Evolutionary conservation across 1,140 invertebrate species (phyloP).

Genomic region (Galleria mellonella): DNA sequence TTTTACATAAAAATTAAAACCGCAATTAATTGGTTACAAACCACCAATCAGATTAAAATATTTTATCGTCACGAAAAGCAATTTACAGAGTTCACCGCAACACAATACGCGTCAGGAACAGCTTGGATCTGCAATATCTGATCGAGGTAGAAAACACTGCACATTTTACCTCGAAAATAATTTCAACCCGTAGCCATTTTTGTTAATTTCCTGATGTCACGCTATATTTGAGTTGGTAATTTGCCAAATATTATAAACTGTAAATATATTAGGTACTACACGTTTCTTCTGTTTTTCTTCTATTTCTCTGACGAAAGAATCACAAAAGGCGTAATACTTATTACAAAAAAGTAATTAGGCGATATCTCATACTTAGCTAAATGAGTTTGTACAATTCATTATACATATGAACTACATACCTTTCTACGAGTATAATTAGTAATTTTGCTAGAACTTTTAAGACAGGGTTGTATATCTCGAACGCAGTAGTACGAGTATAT

Average conservation of each 20-base stretch:
- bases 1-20: conserved; percentile 31
- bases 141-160: conserved; percentile 25
- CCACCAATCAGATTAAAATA: conserved; percentile 59
- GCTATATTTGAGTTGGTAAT: no score
- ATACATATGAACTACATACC: no score
- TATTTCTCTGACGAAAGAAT: neutral
- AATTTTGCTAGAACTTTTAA: no score
- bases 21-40: conserved; percentile 53
- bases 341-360: neutral
- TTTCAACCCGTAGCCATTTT: conserved; percentile 13
- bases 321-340: neutral
- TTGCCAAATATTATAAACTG: neutral
- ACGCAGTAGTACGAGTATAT: no score
- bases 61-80: conserved; percentile 55
- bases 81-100: conserved; percentile 49
- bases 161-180: conserved; percentile 28
- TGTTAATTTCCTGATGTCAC: conserved; percentile 2
- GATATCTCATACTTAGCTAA: no score
- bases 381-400: no score
- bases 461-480: no score
- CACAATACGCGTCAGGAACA: conserved; percentile 47
- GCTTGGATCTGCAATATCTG: conserved; percentile 43
- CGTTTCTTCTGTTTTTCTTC: neutral
- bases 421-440: no score
- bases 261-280: neutral